Evolutionary conservation across 2,113 vertebrate species (phyloP), one percentile per base, ranked within the genome.

Genomic region (Carettochelys insculpta): DNA sequence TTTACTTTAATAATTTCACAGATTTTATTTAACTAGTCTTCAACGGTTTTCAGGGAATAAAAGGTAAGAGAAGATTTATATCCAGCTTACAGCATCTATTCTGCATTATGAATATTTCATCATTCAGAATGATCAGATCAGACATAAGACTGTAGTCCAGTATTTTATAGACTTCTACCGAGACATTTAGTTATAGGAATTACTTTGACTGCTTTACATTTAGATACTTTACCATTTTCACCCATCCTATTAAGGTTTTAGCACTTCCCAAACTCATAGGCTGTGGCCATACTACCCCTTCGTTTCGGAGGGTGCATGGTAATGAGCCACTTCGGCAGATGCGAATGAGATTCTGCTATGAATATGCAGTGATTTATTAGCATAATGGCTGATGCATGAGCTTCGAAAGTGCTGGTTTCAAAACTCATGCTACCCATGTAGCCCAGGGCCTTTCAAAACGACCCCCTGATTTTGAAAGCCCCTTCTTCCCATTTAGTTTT

Each of bases 151-250:
- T 54, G 48, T 43, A 79, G 54, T 75, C 77, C 45, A 90, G 76
- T 80, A 43, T 48, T 94, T 91, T 77, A 78, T 80, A 88, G 77
- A 51, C 29, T 92, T 94, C 50, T 89, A 52, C 47, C 92, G 89
- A 87, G n/a, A 84, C 11, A 85, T 54, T 75, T 92, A 93, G 61
- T 84, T 54, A 77, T 17, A 58, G 38, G 94, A 86, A 88, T 94
- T 94, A 87, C 45, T 91, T 90, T 29, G 76, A 45, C 86, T 91
- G 29, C 54, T 92, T 93, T 92, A 58, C 75, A 79, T 80, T 87
- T 94, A 53, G 2, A 27, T 77, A 38, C 89, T 86, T 88, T 79
- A 81, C 34, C 5, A 8, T 29, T 86, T 34, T 38, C 16, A 45
- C 58, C 13, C 68, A 43, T 75, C 71, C 31, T 51, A 3, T 79